Conservation (phyloP, 2,113 vertebrate genomes). For the Pimephales promelas region DNA sequence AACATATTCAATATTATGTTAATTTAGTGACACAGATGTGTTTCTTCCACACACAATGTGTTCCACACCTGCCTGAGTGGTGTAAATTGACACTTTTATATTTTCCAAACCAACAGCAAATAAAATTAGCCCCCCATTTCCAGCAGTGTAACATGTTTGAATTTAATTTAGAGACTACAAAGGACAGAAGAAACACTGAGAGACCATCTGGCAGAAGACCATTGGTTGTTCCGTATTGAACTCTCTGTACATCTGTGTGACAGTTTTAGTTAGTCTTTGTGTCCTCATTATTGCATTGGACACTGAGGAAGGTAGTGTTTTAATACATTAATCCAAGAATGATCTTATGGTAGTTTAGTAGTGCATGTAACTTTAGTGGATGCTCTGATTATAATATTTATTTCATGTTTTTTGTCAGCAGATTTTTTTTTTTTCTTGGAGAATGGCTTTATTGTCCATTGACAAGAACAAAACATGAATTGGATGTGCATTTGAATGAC, state of each 20-base stretch:
- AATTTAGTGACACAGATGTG: conserved; percentile 8
- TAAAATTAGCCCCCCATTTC: conserved; percentile 28
- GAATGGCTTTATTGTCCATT: not conserved
- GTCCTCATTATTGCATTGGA: not conserved
- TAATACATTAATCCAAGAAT: not conserved
- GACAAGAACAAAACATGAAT: not conserved
- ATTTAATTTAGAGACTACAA: conserved; percentile 45
- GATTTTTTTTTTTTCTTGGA: not conserved
- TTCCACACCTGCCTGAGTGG: conserved; percentile 31
- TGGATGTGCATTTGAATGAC: not conserved
- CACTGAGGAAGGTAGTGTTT: not conserved
- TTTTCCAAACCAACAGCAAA: conserved; percentile 38
- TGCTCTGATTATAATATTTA: not conserved
- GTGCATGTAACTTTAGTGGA: not conserved
- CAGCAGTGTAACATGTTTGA: conserved; percentile 27
- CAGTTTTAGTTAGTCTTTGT: not conserved
- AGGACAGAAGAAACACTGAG: conserved; percentile 28
- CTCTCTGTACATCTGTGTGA: conserved; percentile 25
- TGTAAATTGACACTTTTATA: conserved; percentile 35
- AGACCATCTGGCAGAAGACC: conserved; percentile 32
- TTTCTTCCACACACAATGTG: not conserved
- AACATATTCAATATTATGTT: not conserved
- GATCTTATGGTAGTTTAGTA: not conserved
- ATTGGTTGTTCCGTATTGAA: not conserved
- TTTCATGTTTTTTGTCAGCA: not conserved